Percentiles rank a stretch among this genome's conserved stretches.
These are phyloP conservation scores for Acropora tenuis DNA, from an alignment of 64 coral and sea anemone species.

Conservation along the genomic window DNA sequence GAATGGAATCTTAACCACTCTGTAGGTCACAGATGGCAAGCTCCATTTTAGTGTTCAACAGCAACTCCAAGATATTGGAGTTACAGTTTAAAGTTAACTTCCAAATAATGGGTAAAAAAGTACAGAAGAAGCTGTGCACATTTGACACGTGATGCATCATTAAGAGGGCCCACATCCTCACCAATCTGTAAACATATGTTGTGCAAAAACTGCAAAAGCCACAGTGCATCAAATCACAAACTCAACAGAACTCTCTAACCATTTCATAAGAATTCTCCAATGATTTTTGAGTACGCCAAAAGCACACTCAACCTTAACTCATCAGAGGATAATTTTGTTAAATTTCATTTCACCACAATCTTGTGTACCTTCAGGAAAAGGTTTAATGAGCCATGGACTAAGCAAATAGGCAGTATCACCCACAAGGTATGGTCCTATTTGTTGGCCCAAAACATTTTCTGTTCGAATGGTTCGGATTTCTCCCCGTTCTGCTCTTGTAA, in stretches of 20 bases:
- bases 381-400: conserved; percentile 46
- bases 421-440: conserved; percentile 62
- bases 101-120: too few species aligned
- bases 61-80: too few species aligned
- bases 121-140: background rate
- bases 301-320: conserved; percentile 39
- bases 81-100: too few species aligned
- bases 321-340: conserved; percentile 57
- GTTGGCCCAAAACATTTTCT: conserved; percentile 22
- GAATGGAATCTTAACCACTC: conserved; percentile 35
- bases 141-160: background rate
- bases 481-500: conserved; percentile 29
- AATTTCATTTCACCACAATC: conserved; percentile 38
- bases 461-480: conserved; percentile 38
- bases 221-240: conserved; percentile 27
- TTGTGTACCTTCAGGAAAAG: conserved; percentile 63
- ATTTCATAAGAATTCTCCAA: conserved; percentile 31
- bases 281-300: conserved; percentile 37
- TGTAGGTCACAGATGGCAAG: conserved; percentile 5
- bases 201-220: conserved; percentile 41
- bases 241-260: conserved; percentile 18
- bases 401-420: conserved; percentile 40
- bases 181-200: conserved; percentile 28
- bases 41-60: background rate
- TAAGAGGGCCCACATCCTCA: conserved; percentile 1